Evolutionary conservation across 2,888 invertebrate species (phyloP), one percentile per base, ranked within the genome.

Genomic region (Rotaria magnacalcarata): DNA sequence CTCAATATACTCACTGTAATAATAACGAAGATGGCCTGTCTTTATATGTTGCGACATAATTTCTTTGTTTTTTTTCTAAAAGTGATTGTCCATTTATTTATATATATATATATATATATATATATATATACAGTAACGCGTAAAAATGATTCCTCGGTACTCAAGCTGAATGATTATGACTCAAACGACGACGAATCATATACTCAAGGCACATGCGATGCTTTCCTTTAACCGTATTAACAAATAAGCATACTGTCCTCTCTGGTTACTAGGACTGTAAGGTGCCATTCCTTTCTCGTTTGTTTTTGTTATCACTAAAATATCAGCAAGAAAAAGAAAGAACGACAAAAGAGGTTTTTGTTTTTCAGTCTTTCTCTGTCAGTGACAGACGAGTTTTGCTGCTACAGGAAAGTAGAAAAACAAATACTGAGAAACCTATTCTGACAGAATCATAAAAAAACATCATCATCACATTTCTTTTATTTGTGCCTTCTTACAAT

Each of bases 21-120:
- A 80, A 47, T 80, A 80, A 24, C 80, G 43, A 8, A 80, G 24
- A 80, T 80, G 24, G 2, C 80, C 80, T 11, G 80, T 80, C 19
- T 80, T 80, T 7, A 80, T 80, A 80, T 80, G 80, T 6, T 80
- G 80, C 21, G 47, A 24, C 80, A 80, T 80, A 19, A 16, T 67
- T 67, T 34, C 34, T 34, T 16, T 41, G 19, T 19, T 34, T 6
- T 67, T 67, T 41, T 14, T 67, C 67, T 67, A 67, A 67, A 67
- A 67, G 3, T 19, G 5, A 34, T 67, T 5, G 67, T 14, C 34
- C 7, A 67, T 3, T 11, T 67, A 34, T 27, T 14, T 34, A 67
- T 34, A 34, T 41, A 27, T 34, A 67, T 19, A 67, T 34, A 67
- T 6, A 34, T 14, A 6, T 67, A 50, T 50, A n/a, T 34, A 67